phyloP scores from a whole-genome alignment of 2,888 invertebrate species.

The Dryocosmus kuriphilus region DNA sequence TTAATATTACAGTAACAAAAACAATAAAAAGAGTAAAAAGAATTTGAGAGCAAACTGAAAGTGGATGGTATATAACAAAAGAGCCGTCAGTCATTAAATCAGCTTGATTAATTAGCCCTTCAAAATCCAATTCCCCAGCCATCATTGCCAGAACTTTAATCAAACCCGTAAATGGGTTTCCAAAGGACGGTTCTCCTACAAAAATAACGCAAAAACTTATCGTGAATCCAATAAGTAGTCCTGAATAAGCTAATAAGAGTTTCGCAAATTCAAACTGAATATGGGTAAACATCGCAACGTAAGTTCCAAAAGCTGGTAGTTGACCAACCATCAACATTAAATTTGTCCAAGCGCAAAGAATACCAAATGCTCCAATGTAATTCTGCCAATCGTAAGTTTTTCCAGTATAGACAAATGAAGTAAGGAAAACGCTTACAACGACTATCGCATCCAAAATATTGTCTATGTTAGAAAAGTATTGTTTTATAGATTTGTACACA shows the following conservation, averaged over 20 bases:
- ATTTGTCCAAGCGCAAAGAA: slow-evolving; percentile 77
- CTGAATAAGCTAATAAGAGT: slow-evolving; percentile 75
- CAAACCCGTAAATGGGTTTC: slow-evolving; percentile 73
- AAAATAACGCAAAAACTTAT: slow-evolving; percentile 77
- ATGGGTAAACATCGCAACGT: slow-evolving; percentile 78
- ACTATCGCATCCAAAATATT: slow-evolving; percentile 74
- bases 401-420: slow-evolving; percentile 73
- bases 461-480: slow-evolving; percentile 76
- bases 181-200: slow-evolving; percentile 72
- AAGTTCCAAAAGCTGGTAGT: slow-evolving; percentile 78
- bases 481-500: slow-evolving; percentile 72
- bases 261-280: slow-evolving; percentile 77
- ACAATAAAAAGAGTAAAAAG: slow-evolving; percentile 75
- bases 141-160: slow-evolving; percentile 77
- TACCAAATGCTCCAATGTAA: slow-evolving; percentile 76
- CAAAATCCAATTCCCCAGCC: slow-evolving; percentile 76
- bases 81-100: slow-evolving; percentile 65
- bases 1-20: slow-evolving; percentile 75
- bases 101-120: slow-evolving; percentile 71
- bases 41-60: slow-evolving; percentile 74
- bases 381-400: slow-evolving; percentile 75
- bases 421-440: slow-evolving; percentile 72
- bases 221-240: slow-evolving; percentile 77
- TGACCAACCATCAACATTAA: slow-evolving; percentile 78
- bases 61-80: slow-evolving; percentile 72